These are phyloP conservation scores for Imbricaverruca yamaguchii DNA, from an alignment of 2,888 invertebrate genomes.

Conservation along the genomic window DNA sequence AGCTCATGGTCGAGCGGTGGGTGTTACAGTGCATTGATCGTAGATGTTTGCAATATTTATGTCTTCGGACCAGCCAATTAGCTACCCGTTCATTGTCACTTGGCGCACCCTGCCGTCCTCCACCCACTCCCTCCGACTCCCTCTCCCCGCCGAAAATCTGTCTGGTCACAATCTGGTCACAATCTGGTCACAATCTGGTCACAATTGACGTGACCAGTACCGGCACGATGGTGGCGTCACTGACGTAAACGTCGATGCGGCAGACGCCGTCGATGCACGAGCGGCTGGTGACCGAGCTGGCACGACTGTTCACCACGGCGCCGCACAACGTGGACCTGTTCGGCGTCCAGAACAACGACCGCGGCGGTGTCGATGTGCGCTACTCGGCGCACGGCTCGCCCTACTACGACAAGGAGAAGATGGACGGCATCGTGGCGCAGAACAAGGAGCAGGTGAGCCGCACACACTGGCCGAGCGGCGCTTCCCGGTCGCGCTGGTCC, in stretches of 20 bases:
- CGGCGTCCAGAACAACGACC: constrained; percentile 59
- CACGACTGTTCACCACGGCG: constrained; percentile 66
- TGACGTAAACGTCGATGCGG: neutral
- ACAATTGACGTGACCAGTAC: too few relatives aligned
- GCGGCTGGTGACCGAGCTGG: constrained; percentile 43
- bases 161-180: too few relatives aligned
- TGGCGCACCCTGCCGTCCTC: too few relatives aligned
- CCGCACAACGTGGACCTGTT: constrained; percentile 84
- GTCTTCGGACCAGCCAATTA: too few relatives aligned
- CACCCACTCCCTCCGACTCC: too few relatives aligned
- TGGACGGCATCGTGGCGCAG: constrained; percentile 74
- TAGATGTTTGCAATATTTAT: too few relatives aligned
- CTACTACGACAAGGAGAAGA: constrained; percentile 76
- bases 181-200: too few relatives aligned
- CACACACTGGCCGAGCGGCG: constrained; percentile 41
- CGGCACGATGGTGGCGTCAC: neutral
- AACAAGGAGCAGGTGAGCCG: constrained; percentile 51
- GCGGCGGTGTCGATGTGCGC: constrained; percentile 64
- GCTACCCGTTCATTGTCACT: too few relatives aligned
- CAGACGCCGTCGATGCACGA: constrained; percentile 15
- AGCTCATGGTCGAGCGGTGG: too few relatives aligned
- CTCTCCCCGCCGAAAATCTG: too few relatives aligned
- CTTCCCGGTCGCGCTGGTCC: neutral
- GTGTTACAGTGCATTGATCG: too few relatives aligned
- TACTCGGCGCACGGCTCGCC: constrained; percentile 92